Conservation (phyloP, 2,888 invertebrate genomes). For the Ceratothoa steindachneri region DNA sequence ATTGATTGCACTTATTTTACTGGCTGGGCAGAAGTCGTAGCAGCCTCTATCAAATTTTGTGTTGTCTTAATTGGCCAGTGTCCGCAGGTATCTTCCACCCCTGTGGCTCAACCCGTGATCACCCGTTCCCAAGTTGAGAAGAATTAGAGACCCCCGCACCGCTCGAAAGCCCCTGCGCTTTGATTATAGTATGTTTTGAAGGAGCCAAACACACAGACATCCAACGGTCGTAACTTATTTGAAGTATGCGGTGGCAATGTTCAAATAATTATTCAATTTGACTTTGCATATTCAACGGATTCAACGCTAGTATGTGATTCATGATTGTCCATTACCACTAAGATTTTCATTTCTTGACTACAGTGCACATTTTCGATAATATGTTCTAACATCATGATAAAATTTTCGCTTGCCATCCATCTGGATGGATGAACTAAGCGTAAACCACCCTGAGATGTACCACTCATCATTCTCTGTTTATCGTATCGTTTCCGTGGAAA, state of each 20-base stretch:
- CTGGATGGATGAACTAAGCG: constrained; percentile 35
- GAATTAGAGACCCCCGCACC: too few species aligned
- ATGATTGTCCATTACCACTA: neutral
- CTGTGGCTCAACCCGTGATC: too few species aligned
- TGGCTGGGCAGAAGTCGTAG: too few species aligned
- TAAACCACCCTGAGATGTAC: neutral
- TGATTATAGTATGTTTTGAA: too few species aligned
- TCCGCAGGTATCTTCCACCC: too few species aligned
- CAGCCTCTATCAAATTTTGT: too few species aligned
- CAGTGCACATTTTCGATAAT: constrained; percentile 29
- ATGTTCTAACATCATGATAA: constrained; percentile 45
- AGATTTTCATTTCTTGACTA: neutral
- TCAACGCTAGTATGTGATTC: constrained; percentile 7
- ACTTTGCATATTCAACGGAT: neutral
- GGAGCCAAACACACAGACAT: neutral
- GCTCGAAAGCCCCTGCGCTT: too few species aligned
- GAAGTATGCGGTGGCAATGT: constrained; percentile 21
- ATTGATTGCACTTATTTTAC: too few species aligned
- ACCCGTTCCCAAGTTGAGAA: too few species aligned
- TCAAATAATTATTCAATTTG: constrained; percentile 8
- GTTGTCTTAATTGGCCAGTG: too few species aligned
- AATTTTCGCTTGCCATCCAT: constrained; percentile 49
- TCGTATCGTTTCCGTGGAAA: constrained; percentile 49
- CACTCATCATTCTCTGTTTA: constrained; percentile 26
- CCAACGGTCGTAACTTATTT: constrained; percentile 10